These are phyloP conservation scores for Kryptopterus vitreolus DNA, from an alignment of 2,797 vertebrate genomes.

Conservation along the genomic window DNA sequence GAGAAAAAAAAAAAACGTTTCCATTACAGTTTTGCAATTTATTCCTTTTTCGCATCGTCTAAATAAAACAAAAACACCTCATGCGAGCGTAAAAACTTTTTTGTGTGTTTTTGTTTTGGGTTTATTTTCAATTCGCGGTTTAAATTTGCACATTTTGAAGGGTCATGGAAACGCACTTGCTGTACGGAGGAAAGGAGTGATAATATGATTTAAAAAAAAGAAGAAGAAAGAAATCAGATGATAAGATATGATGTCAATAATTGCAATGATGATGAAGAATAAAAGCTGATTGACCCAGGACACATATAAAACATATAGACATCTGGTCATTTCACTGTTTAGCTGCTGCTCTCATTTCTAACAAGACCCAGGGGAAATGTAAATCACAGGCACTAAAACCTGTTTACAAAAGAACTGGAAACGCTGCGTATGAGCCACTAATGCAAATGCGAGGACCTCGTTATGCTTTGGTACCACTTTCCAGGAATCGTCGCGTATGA, in stretches of 20 bases:
- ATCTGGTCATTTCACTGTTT: background rate
- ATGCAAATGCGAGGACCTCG: slow-evolving; percentile 11
- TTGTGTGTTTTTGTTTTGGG: no score
- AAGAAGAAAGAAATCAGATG: background rate
- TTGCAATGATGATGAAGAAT: background rate
- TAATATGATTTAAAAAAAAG: background rate
- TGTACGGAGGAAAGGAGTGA: slow-evolving; percentile 27
- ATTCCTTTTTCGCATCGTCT: no score
- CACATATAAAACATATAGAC: background rate
- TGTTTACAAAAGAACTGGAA: slow-evolving; percentile 23
- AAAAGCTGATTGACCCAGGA: background rate
- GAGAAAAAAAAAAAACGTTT: no score
- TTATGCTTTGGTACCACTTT: slow-evolving; percentile 11
- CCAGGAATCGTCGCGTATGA: slow-evolving; percentile 1
- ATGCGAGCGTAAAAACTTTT: no score
- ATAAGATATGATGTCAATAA: background rate
- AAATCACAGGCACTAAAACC: background rate
- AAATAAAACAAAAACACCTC: no score
- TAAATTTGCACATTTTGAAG: no score
- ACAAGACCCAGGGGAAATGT: background rate
- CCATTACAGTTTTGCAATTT: no score
- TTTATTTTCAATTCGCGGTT: no score
- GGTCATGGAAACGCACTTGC: no score
- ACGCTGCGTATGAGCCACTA: background rate
- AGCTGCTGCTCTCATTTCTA: background rate